phyloP scores from a whole-genome alignment of 2,888 invertebrate genomes.

The Andrena marginata region DNA sequence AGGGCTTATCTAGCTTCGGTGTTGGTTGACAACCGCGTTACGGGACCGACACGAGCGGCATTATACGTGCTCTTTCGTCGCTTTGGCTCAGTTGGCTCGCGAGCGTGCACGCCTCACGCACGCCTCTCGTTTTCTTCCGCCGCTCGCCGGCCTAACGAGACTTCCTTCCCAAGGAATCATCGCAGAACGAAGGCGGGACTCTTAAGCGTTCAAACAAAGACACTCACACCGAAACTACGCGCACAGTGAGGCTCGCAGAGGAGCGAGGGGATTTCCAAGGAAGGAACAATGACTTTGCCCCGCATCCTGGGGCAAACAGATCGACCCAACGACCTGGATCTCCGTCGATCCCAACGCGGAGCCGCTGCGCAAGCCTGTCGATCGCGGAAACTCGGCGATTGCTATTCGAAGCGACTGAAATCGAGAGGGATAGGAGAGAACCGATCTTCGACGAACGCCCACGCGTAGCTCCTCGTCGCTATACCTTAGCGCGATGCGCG shows the following conservation, averaged over 20 bases:
- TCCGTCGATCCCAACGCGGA: not conserved
- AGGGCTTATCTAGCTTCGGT: slow-evolving; percentile 79
- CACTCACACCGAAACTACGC: not conserved
- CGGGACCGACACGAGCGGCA: slow-evolving; percentile 67
- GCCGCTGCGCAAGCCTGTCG: not conserved
- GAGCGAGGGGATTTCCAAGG: not conserved
- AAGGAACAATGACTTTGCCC: slow-evolving; percentile 25
- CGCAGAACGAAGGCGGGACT: not conserved
- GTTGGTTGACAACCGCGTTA: slow-evolving; percentile 78
- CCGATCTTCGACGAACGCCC: not conserved
- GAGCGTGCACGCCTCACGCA: slow-evolving; percentile 71
- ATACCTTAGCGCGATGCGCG: not conserved
- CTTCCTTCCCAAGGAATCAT: not conserved
- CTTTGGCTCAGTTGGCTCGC: slow-evolving; percentile 80
- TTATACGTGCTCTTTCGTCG: slow-evolving; percentile 77
- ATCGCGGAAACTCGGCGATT: not conserved
- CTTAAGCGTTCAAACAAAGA: not conserved
- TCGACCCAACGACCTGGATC: slow-evolving; percentile 17
- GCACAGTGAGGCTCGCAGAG: not conserved
- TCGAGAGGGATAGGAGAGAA: not conserved
- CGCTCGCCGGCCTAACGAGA: not conserved
- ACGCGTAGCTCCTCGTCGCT: slow-evolving; percentile 6
- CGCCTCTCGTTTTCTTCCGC: slow-evolving; percentile 59
- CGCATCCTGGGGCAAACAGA: not conserved
- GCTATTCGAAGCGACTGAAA: not conserved